Evolutionary conservation across 2,113 vertebrate species (phyloP).

Genomic region (Pipra filicauda): DNA sequence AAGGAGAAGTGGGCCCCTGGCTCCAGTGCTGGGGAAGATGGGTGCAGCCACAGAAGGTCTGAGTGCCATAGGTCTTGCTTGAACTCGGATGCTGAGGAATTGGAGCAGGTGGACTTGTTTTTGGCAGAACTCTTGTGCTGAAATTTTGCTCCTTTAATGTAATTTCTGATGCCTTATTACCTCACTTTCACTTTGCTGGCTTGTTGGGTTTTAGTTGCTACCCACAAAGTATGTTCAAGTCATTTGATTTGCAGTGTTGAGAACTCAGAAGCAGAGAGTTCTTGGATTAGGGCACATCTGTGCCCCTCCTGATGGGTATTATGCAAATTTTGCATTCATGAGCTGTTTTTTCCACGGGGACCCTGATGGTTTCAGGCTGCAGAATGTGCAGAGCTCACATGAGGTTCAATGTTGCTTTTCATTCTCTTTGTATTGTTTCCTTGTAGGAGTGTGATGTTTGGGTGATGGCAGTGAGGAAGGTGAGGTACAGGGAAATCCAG

Average conservation of each 20-base stretch:
- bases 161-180: background rate
- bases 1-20: background rate
- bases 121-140: background rate
- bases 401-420: background rate
- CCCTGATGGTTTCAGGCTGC: background rate
- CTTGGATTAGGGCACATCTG: background rate
- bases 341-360: background rate
- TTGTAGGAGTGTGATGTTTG: background rate
- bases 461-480: background rate
- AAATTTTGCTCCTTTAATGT: background rate
- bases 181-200: background rate
- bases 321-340: background rate
- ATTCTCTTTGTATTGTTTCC: background rate
- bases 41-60: rapidly evolving
- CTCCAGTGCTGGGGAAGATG: rapidly evolving
- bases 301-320: rapidly evolving
- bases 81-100: background rate
- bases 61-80: rapidly evolving
- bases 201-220: background rate
- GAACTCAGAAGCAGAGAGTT: rapidly evolving
- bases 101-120: background rate
- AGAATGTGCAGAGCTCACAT: background rate
- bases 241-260: background rate
- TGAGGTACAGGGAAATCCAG: background rate
- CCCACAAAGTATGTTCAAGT: background rate